phyloP scores from a whole-genome alignment of 2,888 invertebrate species.

The Mesoligia furuncula region DNA sequence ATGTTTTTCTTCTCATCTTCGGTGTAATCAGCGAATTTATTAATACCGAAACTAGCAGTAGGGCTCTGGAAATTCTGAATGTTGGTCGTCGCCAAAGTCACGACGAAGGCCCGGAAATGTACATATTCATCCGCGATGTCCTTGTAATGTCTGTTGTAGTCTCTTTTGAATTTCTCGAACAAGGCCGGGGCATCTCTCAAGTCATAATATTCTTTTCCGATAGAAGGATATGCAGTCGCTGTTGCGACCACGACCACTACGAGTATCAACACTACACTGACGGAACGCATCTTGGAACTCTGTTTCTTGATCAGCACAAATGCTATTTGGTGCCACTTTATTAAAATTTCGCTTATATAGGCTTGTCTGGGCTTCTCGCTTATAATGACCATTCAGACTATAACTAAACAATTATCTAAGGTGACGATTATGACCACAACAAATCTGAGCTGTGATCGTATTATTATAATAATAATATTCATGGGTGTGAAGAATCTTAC shows the following conservation, averaged over 20 bases:
- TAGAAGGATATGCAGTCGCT: constrained; percentile 30
- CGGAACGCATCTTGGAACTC: constrained; percentile 36
- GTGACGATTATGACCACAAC: constrained; percentile 29
- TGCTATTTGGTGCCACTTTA: background rate
- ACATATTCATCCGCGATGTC: constrained; percentile 68
- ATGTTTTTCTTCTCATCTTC: constrained; percentile 61
- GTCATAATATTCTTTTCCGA: constrained; percentile 63
- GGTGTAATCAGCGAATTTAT: constrained; percentile 74
- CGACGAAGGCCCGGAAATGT: constrained; percentile 72
- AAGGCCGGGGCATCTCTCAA: constrained; percentile 64
- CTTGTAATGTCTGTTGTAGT: constrained; percentile 71
- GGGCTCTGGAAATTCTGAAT: constrained; percentile 54
- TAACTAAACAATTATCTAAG: constrained; percentile 36
- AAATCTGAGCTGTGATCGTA: constrained; percentile 9
- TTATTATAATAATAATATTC: constrained; percentile 6
- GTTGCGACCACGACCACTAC: constrained; percentile 52
- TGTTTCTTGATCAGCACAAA: constrained; percentile 1
- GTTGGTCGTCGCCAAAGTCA: constrained; percentile 68
- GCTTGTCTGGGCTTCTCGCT: background rate
- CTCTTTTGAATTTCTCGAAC: constrained; percentile 72
- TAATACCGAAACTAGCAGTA: constrained; percentile 68
- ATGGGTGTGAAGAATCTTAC: background rate
- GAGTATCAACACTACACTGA: constrained; percentile 46
- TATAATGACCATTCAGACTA: background rate
- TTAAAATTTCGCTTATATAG: constrained; percentile 36